Evolutionary conservation across 2,888 invertebrate genomes (phyloP).

Genomic region (Sphecodes monilicornis): DNA sequence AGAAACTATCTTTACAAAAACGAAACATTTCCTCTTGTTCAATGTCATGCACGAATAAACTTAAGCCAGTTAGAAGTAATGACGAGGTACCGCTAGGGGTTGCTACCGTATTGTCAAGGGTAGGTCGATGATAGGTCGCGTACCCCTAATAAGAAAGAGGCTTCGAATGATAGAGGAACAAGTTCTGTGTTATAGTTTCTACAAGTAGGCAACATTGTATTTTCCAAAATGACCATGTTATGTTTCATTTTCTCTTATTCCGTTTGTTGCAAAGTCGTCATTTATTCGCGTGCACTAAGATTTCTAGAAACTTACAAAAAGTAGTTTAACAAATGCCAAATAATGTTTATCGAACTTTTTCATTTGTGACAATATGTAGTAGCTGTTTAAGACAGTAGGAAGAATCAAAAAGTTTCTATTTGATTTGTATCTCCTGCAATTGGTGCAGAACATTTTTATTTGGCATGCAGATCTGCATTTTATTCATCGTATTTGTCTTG

Average conservation of each 20-base stretch:
- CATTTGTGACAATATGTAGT: too few species aligned
- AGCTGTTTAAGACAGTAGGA: too few species aligned
- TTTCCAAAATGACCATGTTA: conserved; percentile 48
- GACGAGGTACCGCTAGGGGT: conserved; percentile 54
- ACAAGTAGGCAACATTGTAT: conserved; percentile 34
- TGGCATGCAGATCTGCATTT: too few species aligned
- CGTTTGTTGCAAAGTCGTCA: conserved; percentile 26
- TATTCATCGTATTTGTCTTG: too few species aligned
- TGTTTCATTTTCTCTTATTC: conserved; percentile 36
- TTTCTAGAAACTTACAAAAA: too few species aligned
- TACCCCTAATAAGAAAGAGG: conserved; percentile 33
- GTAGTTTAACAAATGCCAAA: too few species aligned
- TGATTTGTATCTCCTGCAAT: too few species aligned
- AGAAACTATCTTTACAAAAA: neutral
- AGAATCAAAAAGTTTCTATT: too few species aligned
- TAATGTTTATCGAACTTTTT: neutral
- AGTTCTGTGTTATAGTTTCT: conserved; percentile 45
- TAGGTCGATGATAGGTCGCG: conserved; percentile 68
- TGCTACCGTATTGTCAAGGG: conserved; percentile 33
- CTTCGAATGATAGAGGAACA: conserved; percentile 53
- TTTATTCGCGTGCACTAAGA: neutral
- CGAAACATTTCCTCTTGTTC: conserved; percentile 46
- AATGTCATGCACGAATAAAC: conserved; percentile 49
- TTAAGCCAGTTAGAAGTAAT: conserved; percentile 60
- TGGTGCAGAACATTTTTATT: too few species aligned